Base-by-base conservation (phyloP, 1,140 invertebrate genomes). In the Hycleus phaleratus region DNA sequence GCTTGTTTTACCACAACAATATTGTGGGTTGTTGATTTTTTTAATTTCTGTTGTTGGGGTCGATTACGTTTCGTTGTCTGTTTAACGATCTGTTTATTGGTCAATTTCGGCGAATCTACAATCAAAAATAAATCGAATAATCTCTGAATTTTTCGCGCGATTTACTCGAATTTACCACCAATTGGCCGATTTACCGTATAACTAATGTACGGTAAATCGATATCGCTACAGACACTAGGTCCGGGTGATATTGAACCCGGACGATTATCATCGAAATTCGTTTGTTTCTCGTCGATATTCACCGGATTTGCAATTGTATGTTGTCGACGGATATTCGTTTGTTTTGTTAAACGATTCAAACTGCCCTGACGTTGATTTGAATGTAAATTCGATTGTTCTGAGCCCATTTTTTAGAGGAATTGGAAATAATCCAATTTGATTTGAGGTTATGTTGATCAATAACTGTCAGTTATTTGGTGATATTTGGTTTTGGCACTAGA, bases 131-230 rank as follows among this genome's bases (percentile, higher is more conserved):
- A 26, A 32, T 42, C 26, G 26, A 25, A 54, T 12, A 46, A 11
- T 48, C 10, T 12, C 43, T 42, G 7, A 26, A 5, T 42, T 40
- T 57, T 25, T 49, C n/a, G 50, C 49, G 50, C n/a, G 18, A 49
- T 46, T 26, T 7, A 44, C 48, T 42, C 9, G 46, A 42, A 64
- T 59, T 68, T 71, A 85, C 83, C 84, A 64, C 90, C 91, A 60
- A 95, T 95, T 9, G 93, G 92, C 60, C 90, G 79, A 71, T 94
- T 94, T 1, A 93, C 89, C 0, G 92, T 95, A 62, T 95, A 96
- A 1, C 93, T 94, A 67, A 96, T 93, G 69, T 96, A 97, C 0
- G 94, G 93, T 56, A 96, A 79, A 73, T 97, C 93, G 0, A 88
- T 87, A 72, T 92, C 90, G 0, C 87, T 90, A 70, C 91, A 93